Conservation (phyloP, 2,888 invertebrate species). For the Odontothrips loti region DNA sequence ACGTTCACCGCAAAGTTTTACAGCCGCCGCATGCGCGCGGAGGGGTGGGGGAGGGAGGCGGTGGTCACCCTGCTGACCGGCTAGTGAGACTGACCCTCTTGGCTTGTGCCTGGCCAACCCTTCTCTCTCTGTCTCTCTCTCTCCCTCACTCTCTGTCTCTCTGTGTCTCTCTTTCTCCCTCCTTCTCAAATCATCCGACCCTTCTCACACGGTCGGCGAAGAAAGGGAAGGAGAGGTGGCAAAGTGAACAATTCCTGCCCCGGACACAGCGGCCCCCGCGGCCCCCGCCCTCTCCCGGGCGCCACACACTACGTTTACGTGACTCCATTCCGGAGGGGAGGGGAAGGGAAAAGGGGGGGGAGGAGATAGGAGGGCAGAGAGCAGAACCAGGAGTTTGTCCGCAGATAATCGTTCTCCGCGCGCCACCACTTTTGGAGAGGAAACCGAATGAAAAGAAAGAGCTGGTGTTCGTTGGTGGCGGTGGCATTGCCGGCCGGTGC, state of each 20-base stretch:
- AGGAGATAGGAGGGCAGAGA: not conserved
- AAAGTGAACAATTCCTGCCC: conserved; percentile 24
- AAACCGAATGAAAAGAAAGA: not conserved
- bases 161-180: conserved; percentile 11
- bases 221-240: not conserved
- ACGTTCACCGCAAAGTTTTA: conserved; percentile 8
- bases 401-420: not conserved
- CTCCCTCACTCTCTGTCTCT: conserved; percentile 25
- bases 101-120: not conserved
- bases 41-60: not conserved
- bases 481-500: not conserved
- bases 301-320: not conserved
- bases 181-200: conserved; percentile 28
- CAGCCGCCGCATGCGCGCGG: not conserved
- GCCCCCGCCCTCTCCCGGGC: not conserved
- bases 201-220: not conserved
- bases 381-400: not conserved
- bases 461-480: not conserved
- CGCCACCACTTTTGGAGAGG: not conserved
- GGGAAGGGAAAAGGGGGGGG: not conserved
- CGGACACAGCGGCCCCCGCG: not conserved
- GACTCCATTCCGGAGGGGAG: not conserved
- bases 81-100: not conserved
- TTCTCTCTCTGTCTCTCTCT: conserved; percentile 2
- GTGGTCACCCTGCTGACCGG: not conserved